These are phyloP conservation scores for Tyrannus savana DNA, from an alignment of 2,113 vertebrate species.

Conservation along the genomic window DNA sequence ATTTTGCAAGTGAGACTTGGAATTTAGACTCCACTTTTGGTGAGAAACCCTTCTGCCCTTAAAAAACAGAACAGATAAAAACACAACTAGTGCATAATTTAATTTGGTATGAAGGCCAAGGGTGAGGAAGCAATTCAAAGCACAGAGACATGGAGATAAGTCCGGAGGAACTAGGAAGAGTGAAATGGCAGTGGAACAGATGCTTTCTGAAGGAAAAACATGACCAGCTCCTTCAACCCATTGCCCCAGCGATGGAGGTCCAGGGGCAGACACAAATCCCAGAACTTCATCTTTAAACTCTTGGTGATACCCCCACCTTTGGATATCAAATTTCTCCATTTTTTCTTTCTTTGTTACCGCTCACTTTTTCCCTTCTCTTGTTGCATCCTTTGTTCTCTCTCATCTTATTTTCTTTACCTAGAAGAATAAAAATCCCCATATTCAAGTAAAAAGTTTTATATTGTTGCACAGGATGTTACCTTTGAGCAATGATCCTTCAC, in stretches of 20 bases:
- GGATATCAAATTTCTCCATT: background rate
- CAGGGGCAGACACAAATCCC: background rate
- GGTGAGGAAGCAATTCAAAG: background rate
- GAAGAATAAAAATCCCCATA: background rate
- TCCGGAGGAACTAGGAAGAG: background rate
- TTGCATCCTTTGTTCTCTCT: background rate
- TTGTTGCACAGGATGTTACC: background rate
- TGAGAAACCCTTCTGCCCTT: background rate
- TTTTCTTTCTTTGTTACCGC: background rate
- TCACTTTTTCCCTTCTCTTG: background rate
- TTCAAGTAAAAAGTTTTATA: background rate
- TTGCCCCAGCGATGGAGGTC: fast-evolving
- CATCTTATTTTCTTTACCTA: background rate
- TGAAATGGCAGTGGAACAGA: background rate
- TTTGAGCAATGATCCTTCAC: background rate
- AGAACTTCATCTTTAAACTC: background rate
- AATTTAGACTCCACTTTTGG: background rate
- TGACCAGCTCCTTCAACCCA: background rate
- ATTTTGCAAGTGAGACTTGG: background rate
- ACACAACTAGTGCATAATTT: background rate
- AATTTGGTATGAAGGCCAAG: background rate
- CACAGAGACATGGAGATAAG: background rate
- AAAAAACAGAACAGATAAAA: background rate
- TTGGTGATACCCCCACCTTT: background rate
- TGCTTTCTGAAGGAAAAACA: background rate